These are phyloP conservation scores for Ctenomys sociabilis DNA, from an alignment of 2,113 vertebrate genomes.

Conservation along the genomic window DNA sequence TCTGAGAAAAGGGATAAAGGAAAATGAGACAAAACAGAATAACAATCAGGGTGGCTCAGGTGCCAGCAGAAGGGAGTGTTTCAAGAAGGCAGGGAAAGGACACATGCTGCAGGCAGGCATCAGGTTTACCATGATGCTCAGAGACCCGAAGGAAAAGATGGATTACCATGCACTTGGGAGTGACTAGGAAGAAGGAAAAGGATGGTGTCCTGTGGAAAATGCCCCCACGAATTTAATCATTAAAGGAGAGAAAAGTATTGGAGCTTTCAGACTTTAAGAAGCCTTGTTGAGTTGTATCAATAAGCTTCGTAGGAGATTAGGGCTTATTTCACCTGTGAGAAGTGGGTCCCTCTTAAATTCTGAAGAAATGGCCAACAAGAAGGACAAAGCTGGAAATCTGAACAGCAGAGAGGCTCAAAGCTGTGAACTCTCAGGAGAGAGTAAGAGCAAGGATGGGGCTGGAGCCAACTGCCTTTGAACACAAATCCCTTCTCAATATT, in stretches of 20 bases:
- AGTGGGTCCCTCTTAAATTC: not conserved
- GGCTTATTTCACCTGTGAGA: not conserved
- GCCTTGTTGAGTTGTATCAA: not conserved
- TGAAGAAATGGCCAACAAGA: not conserved
- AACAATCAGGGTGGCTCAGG: not conserved
- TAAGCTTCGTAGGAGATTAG: not conserved
- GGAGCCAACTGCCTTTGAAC: not conserved
- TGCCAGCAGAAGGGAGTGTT: not conserved
- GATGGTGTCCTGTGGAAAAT: not conserved
- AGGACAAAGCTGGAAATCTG: not conserved
- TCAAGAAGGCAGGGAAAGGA: not conserved
- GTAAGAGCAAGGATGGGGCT: not conserved
- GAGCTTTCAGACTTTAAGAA: not conserved
- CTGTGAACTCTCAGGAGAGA: not conserved
- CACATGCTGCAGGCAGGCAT: rapidly evolving
- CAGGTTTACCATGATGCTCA: not conserved
- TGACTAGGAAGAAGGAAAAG: not conserved
- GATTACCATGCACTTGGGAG: too few relatives aligned
- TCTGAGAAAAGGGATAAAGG: not conserved
- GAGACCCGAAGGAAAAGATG: not conserved
- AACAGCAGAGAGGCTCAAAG: not conserved
- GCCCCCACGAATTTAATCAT: not conserved
- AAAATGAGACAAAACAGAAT: not conserved
- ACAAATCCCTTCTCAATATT: not conserved
- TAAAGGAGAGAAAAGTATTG: not conserved